Percentiles rank a stretch among this genome's conserved stretches.
Evolutionary conservation across 2,888 invertebrate genomes (phyloP).

Genomic region (Steinernema scapterisci): DNA sequence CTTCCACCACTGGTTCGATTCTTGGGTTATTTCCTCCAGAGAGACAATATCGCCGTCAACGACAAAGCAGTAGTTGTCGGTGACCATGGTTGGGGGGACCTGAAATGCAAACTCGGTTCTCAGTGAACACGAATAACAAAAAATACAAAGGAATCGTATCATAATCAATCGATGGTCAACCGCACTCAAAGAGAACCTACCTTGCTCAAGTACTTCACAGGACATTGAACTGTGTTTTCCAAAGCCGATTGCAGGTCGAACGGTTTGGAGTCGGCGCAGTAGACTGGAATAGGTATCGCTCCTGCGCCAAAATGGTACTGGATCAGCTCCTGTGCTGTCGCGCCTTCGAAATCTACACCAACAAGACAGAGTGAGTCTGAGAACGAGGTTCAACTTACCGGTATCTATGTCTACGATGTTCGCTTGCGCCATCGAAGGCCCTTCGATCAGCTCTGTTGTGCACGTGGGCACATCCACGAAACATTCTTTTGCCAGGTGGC

Average conservation of each 20-base stretch:
- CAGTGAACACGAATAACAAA: too few relatives aligned
- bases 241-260: conserved; percentile 54
- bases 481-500: conserved; percentile 21
- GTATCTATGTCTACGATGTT: conserved; percentile 21
- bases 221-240: conserved; percentile 54
- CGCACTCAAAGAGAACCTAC: conserved; percentile 32
- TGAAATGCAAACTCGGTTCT: not conserved
- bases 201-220: conserved; percentile 55
- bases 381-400: not conserved
- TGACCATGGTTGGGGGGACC: conserved; percentile 54
- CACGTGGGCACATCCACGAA: conserved; percentile 15
- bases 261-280: conserved; percentile 52
- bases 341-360: conserved; percentile 36
- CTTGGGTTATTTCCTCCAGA: conserved; percentile 36
- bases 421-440: not conserved
- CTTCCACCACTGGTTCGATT: conserved; percentile 54
- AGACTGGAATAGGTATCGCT: conserved; percentile 45
- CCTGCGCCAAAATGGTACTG: conserved; percentile 37
- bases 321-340: conserved; percentile 31
- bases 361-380: conserved; percentile 5
- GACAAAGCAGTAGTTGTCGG: conserved; percentile 60
- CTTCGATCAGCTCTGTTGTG: conserved; percentile 18
- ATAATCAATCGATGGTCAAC: not conserved
- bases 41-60: conserved; percentile 52
- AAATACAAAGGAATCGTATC: not conserved